Evolutionary conservation across 1,140 invertebrate genomes (phyloP).

Genomic region (Eufriesea mexicana): DNA sequence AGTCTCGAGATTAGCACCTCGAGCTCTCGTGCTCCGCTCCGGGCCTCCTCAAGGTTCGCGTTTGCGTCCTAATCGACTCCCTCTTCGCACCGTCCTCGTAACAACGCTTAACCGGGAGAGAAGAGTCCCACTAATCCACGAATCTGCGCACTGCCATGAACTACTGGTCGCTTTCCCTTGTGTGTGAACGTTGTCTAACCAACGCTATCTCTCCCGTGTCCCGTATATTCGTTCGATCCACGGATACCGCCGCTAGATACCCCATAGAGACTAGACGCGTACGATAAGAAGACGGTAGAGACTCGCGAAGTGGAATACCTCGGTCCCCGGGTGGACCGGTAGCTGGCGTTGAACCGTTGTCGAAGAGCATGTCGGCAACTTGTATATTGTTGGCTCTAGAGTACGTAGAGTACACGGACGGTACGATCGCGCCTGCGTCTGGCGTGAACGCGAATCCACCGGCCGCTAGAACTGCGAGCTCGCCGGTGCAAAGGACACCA

Average conservation of each 20-base stretch:
- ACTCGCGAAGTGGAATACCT: no score
- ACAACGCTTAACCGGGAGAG: neutral
- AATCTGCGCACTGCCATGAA: neutral
- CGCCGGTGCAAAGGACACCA: constrained; percentile 79
- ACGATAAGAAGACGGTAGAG: neutral
- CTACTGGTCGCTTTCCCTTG: neutral
- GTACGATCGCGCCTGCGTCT: constrained; percentile 75
- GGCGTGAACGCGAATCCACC: constrained; percentile 75
- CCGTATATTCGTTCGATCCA: neutral
- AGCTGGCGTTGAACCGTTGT: constrained; percentile 8
- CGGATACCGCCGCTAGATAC: neutral
- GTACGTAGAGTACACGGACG: constrained; percentile 81
- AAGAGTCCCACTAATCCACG: neutral
- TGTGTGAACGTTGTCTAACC: neutral
- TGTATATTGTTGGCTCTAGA: constrained; percentile 74
- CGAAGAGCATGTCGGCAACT: constrained; percentile 38
- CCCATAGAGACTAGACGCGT: no score
- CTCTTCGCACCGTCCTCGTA: neutral
- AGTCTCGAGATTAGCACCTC: no score
- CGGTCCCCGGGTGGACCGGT: no score
- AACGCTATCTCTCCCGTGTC: neutral
- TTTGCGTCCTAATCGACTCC: no score
- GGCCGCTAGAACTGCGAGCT: constrained; percentile 77
- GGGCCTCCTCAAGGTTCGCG: no score
- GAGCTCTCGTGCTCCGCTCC: no score